These are phyloP conservation scores for Symphodus melops DNA, from an alignment of 2,113 vertebrate genomes.

Conservation along the genomic window DNA sequence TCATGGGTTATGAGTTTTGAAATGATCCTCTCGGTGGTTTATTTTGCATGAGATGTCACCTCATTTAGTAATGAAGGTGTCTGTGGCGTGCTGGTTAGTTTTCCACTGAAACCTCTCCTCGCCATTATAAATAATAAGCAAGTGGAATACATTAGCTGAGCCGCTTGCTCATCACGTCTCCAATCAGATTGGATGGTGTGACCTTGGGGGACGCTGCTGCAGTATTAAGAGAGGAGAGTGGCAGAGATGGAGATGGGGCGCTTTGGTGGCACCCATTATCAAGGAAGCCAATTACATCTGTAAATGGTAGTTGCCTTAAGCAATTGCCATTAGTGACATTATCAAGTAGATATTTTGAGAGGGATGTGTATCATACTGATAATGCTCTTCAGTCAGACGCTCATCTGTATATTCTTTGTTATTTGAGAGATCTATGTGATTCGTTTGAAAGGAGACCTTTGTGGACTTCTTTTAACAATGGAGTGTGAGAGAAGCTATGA, in stretches of 20 bases:
- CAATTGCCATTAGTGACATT: slow-evolving; percentile 28
- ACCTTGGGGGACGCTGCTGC: slow-evolving; percentile 68
- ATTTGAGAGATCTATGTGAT: slow-evolving; percentile 29
- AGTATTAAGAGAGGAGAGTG: slow-evolving; percentile 53
- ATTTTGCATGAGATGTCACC: slow-evolving; percentile 38
- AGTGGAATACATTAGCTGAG: slow-evolving; percentile 62
- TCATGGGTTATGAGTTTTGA: slow-evolving; percentile 33
- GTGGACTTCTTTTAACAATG: slow-evolving; percentile 35
- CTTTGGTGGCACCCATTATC: slow-evolving; percentile 49
- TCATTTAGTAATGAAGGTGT: slow-evolving; percentile 58
- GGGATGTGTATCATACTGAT: slow-evolving; percentile 21
- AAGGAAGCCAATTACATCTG: slow-evolving; percentile 49
- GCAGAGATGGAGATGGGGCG: slow-evolving; percentile 34
- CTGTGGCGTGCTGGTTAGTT: slow-evolving; percentile 41
- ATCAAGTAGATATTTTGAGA: slow-evolving; percentile 27
- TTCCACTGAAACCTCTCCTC: slow-evolving; percentile 34
- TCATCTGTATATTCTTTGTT: slow-evolving; percentile 10
- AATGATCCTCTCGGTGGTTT: slow-evolving; percentile 33
- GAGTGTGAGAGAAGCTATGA: slow-evolving; percentile 34
- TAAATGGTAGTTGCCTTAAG: slow-evolving; percentile 38
- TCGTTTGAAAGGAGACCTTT: slow-evolving; percentile 29
- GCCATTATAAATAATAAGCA: slow-evolving; percentile 72
- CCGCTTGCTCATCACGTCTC: slow-evolving; percentile 42
- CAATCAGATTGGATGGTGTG: slow-evolving; percentile 60
- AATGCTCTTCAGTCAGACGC: slow-evolving; percentile 4